Evolutionary conservation across 1,140 invertebrate genomes (phyloP).

Genomic region (Spodoptera frugiperda): DNA sequence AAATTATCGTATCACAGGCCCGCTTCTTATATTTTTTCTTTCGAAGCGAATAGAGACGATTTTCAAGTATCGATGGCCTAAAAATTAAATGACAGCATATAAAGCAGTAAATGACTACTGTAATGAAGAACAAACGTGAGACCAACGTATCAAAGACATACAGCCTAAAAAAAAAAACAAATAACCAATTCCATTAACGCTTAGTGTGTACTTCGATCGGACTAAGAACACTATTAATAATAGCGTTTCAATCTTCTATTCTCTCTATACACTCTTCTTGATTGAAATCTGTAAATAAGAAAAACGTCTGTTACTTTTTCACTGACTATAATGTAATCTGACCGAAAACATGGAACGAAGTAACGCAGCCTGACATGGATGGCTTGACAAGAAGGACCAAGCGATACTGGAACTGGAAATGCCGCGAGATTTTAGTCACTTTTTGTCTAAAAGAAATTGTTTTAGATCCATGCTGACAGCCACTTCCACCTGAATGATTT

Average conservation of each 20-base stretch:
- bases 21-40: too few relatives aligned
- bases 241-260: conserved; percentile 37
- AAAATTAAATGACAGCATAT: too few relatives aligned
- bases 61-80: too few relatives aligned
- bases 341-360: conserved; percentile 47
- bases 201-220: not conserved
- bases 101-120: too few relatives aligned
- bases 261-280: conserved; percentile 54
- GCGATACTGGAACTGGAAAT: not conserved
- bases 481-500: conserved; percentile 35
- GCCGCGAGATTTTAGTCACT: not conserved
- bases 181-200: conserved; percentile 58
- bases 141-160: too few relatives aligned
- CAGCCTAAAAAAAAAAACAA: conserved; percentile 1
- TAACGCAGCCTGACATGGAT: conserved; percentile 50
- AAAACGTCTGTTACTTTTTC: conserved; percentile 47
- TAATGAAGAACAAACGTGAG: too few relatives aligned
- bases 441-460: conserved; percentile 22
- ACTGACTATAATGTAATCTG: conserved; percentile 46
- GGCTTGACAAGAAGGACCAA: conserved; percentile 42
- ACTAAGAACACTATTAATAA: conserved; percentile 55
- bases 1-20: not conserved
- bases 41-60: too few relatives aligned
- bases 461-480: conserved; percentile 39
- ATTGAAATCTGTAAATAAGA: conserved; percentile 64